Evolutionary conservation across 2,888 invertebrate species (phyloP).

Genomic region (Dryobotodes eremita): DNA sequence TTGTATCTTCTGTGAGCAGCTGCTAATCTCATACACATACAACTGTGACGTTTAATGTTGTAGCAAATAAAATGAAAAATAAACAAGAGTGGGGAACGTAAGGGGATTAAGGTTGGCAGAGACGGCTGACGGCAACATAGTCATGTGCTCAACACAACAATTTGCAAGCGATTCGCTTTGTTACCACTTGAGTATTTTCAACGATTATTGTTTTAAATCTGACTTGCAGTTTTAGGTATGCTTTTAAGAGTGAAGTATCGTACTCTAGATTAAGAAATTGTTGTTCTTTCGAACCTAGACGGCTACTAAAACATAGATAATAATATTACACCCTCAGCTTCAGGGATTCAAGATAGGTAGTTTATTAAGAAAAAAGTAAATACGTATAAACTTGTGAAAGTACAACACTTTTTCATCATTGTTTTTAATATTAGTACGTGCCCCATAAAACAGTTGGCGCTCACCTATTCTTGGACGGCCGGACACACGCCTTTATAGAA

Average conservation of each 20-base stretch:
- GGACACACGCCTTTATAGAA: background rate
- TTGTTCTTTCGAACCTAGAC: background rate
- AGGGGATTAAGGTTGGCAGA: constrained; percentile 52
- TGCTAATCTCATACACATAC: constrained; percentile 48
- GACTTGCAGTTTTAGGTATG: constrained; percentile 2
- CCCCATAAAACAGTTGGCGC: background rate
- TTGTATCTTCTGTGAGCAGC: constrained; percentile 21
- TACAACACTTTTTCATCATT: background rate
- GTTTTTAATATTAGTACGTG: background rate
- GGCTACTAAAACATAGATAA: background rate
- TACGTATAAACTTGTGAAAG: background rate
- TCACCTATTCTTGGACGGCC: constrained; percentile 7
- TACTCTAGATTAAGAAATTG: background rate
- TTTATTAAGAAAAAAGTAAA: background rate
- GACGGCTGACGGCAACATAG: constrained; percentile 31
- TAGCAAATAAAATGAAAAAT: constrained; percentile 60
- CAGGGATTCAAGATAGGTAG: no score
- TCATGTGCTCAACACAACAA: constrained; percentile 59
- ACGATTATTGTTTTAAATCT: constrained; percentile 43
- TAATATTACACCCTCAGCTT: background rate
- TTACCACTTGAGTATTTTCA: constrained; percentile 35
- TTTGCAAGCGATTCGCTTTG: constrained; percentile 69
- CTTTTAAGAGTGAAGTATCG: background rate
- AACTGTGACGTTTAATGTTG: constrained; percentile 48
- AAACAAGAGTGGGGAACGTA: constrained; percentile 49